These are phyloP conservation scores for Sinocyclocheilus maitianheensis DNA, from an alignment of 2,113 vertebrate genomes.

Conservation along the genomic window DNA sequence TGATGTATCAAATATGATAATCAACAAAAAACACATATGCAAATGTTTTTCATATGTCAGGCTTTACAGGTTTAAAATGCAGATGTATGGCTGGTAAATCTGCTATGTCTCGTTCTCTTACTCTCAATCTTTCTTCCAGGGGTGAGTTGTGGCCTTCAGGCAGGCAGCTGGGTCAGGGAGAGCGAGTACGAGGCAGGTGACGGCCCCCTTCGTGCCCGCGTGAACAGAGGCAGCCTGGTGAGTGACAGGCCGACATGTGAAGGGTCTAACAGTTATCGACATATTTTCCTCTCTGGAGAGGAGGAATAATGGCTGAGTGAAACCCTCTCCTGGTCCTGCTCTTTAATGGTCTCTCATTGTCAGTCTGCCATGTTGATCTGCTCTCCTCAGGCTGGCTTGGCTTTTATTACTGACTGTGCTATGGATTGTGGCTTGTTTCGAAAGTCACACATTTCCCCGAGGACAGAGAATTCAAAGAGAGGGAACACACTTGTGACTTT, in stretches of 20 bases:
- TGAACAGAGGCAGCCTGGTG: conserved; percentile 90
- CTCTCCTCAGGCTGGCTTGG: conserved; percentile 1
- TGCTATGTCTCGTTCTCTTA: conserved; percentile 46
- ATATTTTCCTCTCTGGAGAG: conserved; percentile 23
- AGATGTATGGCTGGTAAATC: neutral
- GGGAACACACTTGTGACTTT: conserved; percentile 45
- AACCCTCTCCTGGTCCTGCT: neutral
- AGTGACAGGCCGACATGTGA: conserved; percentile 44
- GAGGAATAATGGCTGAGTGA: conserved; percentile 1
- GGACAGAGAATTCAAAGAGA: conserved; percentile 27
- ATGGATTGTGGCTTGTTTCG: conserved; percentile 35
- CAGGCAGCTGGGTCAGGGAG: conserved; percentile 74
- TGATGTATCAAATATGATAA: neutral
- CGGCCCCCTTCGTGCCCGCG: conserved; percentile 82
- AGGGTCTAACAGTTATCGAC: conserved; percentile 30
- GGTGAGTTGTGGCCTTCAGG: conserved; percentile 83
- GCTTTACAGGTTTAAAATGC: neutral
- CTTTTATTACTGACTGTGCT: conserved; percentile 44
- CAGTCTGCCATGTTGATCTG: neutral
- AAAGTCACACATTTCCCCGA: conserved; percentile 23
- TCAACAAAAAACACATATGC: too few relatives aligned
- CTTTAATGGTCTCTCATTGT: conserved; percentile 28
- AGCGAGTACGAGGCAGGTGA: conserved; percentile 81
- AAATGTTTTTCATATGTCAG: too few relatives aligned
- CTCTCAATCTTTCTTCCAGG: conserved; percentile 73